These are phyloP conservation scores for Enteromius anoplus DNA, from an alignment of 2,797 vertebrate genomes.

Conservation along the genomic window DNA sequence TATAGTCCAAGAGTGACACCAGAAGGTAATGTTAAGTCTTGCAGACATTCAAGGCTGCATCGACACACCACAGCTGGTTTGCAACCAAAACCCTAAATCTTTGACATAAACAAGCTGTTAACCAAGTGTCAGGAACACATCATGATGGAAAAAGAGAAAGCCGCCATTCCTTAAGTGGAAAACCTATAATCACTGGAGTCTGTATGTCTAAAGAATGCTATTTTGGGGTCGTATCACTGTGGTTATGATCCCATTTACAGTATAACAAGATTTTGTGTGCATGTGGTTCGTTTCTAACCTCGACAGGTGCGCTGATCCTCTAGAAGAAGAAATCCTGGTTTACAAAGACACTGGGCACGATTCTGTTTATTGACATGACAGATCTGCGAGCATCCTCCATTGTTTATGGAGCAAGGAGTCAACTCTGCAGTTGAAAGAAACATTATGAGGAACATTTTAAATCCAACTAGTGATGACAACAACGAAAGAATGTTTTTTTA, in stretches of 20 bases:
- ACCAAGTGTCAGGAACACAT: background rate
- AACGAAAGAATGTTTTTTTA: background rate
- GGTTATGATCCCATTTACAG: background rate
- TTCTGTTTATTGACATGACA: constrained; percentile 60
- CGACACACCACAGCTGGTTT: constrained; percentile 28
- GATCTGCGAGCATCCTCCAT: constrained; percentile 72
- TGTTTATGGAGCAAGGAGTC: constrained; percentile 67
- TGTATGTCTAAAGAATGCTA: constrained; percentile 15
- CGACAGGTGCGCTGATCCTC: constrained; percentile 64
- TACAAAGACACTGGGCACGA: constrained; percentile 63
- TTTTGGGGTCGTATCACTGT: background rate
- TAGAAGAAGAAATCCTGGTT: constrained; percentile 69
- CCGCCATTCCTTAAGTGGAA: background rate
- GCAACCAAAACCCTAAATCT: constrained; percentile 15
- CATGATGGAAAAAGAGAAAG: background rate
- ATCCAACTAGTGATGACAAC: background rate
- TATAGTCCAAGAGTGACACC: constrained; percentile 28
- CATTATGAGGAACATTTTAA: background rate
- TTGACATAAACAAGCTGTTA: constrained; percentile 19
- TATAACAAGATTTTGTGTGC: background rate
- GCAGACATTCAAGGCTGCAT: constrained; percentile 11
- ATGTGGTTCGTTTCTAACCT: constrained; percentile 58
- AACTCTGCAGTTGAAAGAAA: constrained; percentile 53
- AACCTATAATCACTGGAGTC: constrained; percentile 20
- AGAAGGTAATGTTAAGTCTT: constrained; percentile 6